Evolutionary conservation across 2,888 invertebrate species (phyloP), one percentile per base, ranked within the genome.

Genomic region (Falcaria lacertinaria): DNA sequence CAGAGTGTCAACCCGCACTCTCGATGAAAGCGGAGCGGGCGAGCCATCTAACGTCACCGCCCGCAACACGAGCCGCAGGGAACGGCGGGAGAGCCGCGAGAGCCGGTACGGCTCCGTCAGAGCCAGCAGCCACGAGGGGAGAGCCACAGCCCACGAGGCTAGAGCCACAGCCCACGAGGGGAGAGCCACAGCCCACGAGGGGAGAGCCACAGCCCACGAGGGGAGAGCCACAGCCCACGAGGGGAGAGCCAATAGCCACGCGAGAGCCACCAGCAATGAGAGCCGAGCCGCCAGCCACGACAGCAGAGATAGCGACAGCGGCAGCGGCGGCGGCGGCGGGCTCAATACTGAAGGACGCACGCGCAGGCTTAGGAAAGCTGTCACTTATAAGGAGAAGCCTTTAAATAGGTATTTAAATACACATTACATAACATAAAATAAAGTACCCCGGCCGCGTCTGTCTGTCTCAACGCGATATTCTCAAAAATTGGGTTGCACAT

Each of bases 371-470:
- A 52, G 85, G 57, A 82, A 79, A 38, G 53, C 69, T 0, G 67
- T 86, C 57, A 71, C 71, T 0, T 89, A 89, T 32, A 87, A 81
- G 50, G 89, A 89, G 71, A 84, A 77, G 38, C 80, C 87, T 2
- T 63, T 87, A 13, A 86, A 83, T 43, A 74, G 80, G 88, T 86
- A 45, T 2, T 8, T 19, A 19, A n/a, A n/a, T n/a, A n/a, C n/a
- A n/a, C n/a, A n/a, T n/a, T n/a, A n/a, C n/a, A n/a, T n/a, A n/a
- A n/a, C n/a, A n/a, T n/a, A n/a, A n/a, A n/a, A n/a, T n/a, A n/a
- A n/a, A n/a, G n/a, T n/a, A n/a, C n/a, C n/a, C n/a, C n/a, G n/a
- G n/a, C n/a, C n/a, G n/a, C n/a, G n/a, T n/a, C n/a, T n/a, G n/a
- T n/a, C n/a, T n/a, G n/a, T n/a, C n/a, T n/a, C n/a, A n/a, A n/a